phyloP scores from a whole-genome alignment of 1,140 invertebrate genomes.

The Mamestra configurata region DNA sequence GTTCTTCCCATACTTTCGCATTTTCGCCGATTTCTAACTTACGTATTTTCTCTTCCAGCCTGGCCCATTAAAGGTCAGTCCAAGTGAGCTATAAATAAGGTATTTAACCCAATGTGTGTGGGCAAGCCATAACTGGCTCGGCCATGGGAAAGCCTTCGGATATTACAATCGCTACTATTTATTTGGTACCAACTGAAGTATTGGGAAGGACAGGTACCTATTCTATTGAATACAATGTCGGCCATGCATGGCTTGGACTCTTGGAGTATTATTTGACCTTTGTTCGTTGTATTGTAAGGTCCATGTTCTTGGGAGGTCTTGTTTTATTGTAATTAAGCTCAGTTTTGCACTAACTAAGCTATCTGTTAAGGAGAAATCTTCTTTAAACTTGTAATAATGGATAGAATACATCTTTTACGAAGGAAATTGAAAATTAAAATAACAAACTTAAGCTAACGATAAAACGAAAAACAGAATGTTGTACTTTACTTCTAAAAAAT shows the following conservation, averaged over 20 bases:
- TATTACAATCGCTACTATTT: conserved; percentile 67
- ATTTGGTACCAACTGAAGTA: conserved; percentile 57
- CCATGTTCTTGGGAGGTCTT: conserved; percentile 48
- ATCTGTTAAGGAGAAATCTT: conserved; percentile 17
- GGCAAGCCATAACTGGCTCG: conserved; percentile 68
- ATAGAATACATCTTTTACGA: too few species aligned
- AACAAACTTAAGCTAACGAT: too few species aligned
- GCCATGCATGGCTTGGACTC: conserved; percentile 25
- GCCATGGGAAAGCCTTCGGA: conserved; percentile 68
- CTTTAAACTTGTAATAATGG: not conserved
- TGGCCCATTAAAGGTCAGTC: conserved; percentile 71
- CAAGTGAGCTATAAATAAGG: conserved; percentile 78
- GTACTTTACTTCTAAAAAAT: too few species aligned
- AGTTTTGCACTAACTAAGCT: conserved; percentile 18
- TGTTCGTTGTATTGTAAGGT: conserved; percentile 27
- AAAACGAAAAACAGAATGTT: too few species aligned
- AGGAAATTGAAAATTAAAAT: too few species aligned
- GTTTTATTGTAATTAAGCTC: conserved; percentile 49
- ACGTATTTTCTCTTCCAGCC: conserved; percentile 39
- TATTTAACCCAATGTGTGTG: conserved; percentile 81
- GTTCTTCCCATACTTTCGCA: conserved; percentile 6
- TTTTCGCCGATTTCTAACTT: conserved; percentile 46
- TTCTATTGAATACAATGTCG: conserved; percentile 41
- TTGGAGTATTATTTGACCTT: conserved; percentile 45
- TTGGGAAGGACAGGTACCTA: conserved; percentile 45